Percentiles rank a stretch among this genome's conserved stretches.
Evolutionary conservation across 2,888 invertebrate genomes (phyloP).

Genomic region (Meteorus colon): DNA sequence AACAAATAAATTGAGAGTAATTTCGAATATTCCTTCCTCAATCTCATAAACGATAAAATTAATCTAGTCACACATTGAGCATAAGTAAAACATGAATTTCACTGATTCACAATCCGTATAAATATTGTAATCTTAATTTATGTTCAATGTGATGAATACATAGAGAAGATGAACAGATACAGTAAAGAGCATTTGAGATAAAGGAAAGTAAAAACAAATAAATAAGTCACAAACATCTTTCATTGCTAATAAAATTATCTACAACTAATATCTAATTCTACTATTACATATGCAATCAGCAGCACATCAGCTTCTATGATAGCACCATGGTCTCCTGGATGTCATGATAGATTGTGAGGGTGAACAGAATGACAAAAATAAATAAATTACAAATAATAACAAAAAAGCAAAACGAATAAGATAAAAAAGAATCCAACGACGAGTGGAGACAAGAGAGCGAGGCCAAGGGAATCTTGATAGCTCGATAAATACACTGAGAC

Average conservation of each 20-base stretch:
- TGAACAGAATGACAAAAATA: not conserved
- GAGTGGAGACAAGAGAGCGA: constrained; percentile 46
- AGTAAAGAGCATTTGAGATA: not conserved
- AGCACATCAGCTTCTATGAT: not conserved
- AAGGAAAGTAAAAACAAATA: not conserved
- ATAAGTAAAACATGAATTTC: constrained; percentile 7
- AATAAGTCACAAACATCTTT: not conserved
- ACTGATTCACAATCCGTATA: not conserved
- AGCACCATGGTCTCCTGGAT: constrained; percentile 3
- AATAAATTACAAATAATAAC: not conserved
- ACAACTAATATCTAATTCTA: not conserved
- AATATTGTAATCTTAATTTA: constrained; percentile 1
- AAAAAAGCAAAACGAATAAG: not conserved
- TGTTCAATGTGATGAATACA: not conserved
- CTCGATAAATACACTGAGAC: constrained; percentile 37
- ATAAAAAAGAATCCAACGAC: not conserved
- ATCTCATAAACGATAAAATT: not conserved
- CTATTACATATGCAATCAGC: not conserved
- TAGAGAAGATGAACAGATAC: too few species aligned
- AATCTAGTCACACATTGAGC: not conserved
- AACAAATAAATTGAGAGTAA: not conserved
- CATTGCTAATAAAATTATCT: not conserved
- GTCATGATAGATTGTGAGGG: constrained; percentile 16
- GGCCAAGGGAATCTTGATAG: constrained; percentile 45
- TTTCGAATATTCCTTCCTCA: not conserved